These are phyloP conservation scores for Alligator mississippiensis DNA, from an alignment of 2,113 vertebrate species.

Conservation along the genomic window DNA sequence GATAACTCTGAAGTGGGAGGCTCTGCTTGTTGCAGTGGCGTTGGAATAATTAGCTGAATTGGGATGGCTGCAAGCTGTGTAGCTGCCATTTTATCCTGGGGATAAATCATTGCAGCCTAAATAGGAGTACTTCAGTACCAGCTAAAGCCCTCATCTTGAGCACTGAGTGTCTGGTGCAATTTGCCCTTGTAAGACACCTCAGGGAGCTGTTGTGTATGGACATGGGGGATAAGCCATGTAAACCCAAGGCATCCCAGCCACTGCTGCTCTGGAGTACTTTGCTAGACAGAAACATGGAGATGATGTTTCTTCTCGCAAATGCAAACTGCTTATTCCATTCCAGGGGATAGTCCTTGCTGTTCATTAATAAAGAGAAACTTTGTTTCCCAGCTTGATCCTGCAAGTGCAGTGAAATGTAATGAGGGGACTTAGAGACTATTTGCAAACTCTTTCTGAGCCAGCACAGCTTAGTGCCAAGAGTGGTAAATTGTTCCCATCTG, in stretches of 20 bases:
- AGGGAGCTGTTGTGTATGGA: not conserved
- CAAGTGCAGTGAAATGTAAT: not conserved
- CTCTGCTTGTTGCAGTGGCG: not conserved
- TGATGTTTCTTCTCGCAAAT: no score
- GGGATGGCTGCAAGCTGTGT: not conserved
- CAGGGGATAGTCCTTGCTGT: not conserved
- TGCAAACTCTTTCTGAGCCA: not conserved
- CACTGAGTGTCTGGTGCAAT: not conserved
- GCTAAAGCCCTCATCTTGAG: not conserved
- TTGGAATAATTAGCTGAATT: not conserved
- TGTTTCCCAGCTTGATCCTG: not conserved
- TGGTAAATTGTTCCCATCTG: accelerated
- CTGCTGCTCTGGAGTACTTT: not conserved
- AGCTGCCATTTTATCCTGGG: not conserved
- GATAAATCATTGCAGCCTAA: not conserved
- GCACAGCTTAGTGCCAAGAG: not conserved
- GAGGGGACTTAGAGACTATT: not conserved
- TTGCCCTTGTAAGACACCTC: not conserved
- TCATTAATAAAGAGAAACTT: not conserved
- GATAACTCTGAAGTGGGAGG: not conserved
- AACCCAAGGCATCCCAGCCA: not conserved
- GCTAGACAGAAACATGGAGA: not conserved
- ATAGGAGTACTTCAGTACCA: not conserved
- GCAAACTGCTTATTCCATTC: not conserved
- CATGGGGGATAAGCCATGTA: no score